Conservation (phyloP, 2,888 invertebrate genomes). For the Nomada fucata region DNA sequence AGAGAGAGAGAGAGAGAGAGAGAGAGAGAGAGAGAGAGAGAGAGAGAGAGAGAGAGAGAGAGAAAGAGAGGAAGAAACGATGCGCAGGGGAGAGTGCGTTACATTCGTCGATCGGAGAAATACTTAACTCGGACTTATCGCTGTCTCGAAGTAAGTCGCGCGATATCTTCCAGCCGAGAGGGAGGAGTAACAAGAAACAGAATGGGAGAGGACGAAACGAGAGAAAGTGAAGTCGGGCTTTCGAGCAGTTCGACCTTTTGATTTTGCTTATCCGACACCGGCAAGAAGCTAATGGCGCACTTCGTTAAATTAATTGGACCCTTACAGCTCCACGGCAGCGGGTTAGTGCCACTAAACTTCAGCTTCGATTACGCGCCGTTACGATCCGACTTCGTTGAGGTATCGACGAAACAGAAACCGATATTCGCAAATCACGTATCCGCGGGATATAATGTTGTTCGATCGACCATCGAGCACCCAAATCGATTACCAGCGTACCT, state of each 20-base stretch:
- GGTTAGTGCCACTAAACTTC: slow-evolving; percentile 75
- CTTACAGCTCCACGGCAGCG: slow-evolving; percentile 63
- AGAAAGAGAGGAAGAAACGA: slow-evolving; percentile 22
- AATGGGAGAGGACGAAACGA: background rate
- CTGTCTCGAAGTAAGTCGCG: slow-evolving; percentile 47
- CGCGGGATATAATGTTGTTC: background rate
- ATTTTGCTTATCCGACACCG: slow-evolving; percentile 73
- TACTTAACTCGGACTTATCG: slow-evolving; percentile 42
- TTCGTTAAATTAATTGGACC: slow-evolving; percentile 77
- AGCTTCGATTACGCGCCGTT: slow-evolving; percentile 67
- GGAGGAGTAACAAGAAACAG: background rate
- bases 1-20: background rate
- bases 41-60: background rate
- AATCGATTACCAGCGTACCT: background rate
- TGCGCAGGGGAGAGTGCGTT: slow-evolving; percentile 42
- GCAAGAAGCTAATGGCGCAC: slow-evolving; percentile 73
- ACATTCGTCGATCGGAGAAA: slow-evolving; percentile 56
- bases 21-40: background rate
- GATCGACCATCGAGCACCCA: background rate
- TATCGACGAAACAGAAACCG: background rate
- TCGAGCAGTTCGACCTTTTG: slow-evolving; percentile 65
- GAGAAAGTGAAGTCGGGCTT: slow-evolving; percentile 37
- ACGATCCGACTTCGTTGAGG: slow-evolving; percentile 35
- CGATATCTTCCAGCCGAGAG: slow-evolving; percentile 45
- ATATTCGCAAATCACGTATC: slow-evolving; percentile 20